A percentile compares a stretch with the other conserved stretches of the same genome.
Evolutionary conservation across 2,888 invertebrate genomes (phyloP).

Genomic region (Litoditis marina): DNA sequence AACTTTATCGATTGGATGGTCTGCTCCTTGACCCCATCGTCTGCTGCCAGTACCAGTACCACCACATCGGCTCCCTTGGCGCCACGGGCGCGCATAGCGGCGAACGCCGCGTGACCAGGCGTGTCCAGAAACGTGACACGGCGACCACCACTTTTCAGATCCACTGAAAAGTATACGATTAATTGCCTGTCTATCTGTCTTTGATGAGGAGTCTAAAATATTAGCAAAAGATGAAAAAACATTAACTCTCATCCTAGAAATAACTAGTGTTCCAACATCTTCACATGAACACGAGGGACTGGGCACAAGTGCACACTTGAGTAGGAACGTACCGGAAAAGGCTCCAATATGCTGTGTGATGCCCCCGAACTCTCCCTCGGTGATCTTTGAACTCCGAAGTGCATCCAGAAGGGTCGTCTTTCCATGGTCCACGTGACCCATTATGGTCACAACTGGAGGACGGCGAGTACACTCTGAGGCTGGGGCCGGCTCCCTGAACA

Average conservation of each 20-base stretch:
- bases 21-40: constrained; percentile 96
- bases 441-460: constrained; percentile 92
- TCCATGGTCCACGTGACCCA: constrained; percentile 99
- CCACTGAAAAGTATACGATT: constrained; percentile 4
- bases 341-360: constrained; percentile 99
- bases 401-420: constrained; percentile 83
- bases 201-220: not conserved
- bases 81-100: constrained; percentile 88
- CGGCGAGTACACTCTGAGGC: constrained; percentile 72
- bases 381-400: constrained; percentile 74
- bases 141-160: constrained; percentile 16
- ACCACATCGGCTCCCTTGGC: constrained; percentile 88
- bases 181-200: not conserved
- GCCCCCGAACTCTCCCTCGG: constrained; percentile 89
- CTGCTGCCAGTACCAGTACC: constrained; percentile 83
- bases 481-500: constrained; percentile 70
- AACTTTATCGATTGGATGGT: constrained; percentile 79
- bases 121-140: constrained; percentile 90
- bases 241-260: not conserved
- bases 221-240: not conserved
- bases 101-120: constrained; percentile 96
- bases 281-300: too few relatives aligned
- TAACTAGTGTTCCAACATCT: too few relatives aligned
- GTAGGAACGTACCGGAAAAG: constrained; percentile 71
- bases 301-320: too few relatives aligned